These are phyloP conservation scores for Bimastos eiseni DNA, from an alignment of 2,888 invertebrate genomes.

Conservation along the genomic window DNA sequence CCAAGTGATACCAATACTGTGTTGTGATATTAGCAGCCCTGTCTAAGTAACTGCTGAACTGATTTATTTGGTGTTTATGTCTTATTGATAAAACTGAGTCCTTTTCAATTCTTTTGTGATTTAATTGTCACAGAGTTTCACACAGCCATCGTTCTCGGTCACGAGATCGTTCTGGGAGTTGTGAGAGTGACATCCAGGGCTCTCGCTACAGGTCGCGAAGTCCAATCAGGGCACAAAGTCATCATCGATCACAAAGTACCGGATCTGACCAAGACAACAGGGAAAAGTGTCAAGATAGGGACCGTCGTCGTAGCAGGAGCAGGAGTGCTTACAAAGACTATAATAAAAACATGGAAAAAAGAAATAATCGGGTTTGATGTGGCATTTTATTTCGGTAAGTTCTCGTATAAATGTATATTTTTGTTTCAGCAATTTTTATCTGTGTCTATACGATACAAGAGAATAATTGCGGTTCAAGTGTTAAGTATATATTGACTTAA, in stretches of 20 bases:
- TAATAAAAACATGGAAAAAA: background rate
- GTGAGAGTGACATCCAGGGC: background rate
- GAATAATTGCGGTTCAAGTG: no score
- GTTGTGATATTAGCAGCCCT: no score
- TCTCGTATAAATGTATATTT: background rate
- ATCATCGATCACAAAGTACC: background rate
- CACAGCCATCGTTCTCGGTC: conserved; percentile 14
- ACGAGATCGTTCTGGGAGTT: conserved; percentile 7
- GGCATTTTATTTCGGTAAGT: background rate
- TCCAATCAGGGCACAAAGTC: background rate
- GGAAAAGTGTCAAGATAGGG: background rate
- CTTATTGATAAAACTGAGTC: background rate
- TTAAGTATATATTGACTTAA: no score
- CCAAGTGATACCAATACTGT: no score
- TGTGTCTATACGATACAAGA: background rate
- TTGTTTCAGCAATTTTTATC: background rate
- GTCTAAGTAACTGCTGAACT: background rate
- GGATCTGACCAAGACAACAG: background rate
- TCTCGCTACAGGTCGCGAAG: conserved; percentile 19
- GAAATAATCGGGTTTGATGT: background rate
- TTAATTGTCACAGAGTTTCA: conserved; percentile 14
- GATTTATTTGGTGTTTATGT: background rate
- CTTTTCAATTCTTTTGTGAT: background rate
- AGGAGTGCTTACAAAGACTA: background rate
- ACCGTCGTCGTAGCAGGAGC: background rate